Evolutionary conservation across 1,140 invertebrate species (phyloP), one percentile per base, ranked within the genome.

Genomic region (Holcopasites calliopsidis): DNA sequence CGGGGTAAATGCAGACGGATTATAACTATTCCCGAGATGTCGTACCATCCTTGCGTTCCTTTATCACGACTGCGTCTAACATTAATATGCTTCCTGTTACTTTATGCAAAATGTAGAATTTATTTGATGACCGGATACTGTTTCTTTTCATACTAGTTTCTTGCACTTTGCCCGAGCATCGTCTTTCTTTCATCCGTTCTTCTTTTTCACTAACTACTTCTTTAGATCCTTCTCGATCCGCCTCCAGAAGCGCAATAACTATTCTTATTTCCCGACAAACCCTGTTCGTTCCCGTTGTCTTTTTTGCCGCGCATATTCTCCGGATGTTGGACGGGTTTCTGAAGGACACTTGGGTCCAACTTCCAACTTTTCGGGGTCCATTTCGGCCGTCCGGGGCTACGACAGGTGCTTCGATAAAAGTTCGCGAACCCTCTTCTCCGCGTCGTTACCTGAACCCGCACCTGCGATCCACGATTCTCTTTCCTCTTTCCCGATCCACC

Each of bases 401-500:
- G 49, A 49, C 65, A 60, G 57, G 75, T 61, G 65, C 47, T 58
- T 55, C 60, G 57, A 82, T 82, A 82, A 83, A 79, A 82, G 49
- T 83, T 83, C 26, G 57, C 74, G 33, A 73, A 68, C 73, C 62
- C 44, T n/a, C 47, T 75, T 44, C 47, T 38, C 35, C 3, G 26
- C 23, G n/a, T 61, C 61, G 49, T 61, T 61, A 50, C 65, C 64
- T 52, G 58, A 42, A 60, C 76, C n/a, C n/a, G 49, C 81, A 83
- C 76, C 76, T 82, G 81, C 42, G 58, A 55, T 69, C 44, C 61
- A 23, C 13, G 4, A 18, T 70, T 72, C 40, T 61, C 26, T 33
- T 33, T 13, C 8, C 16, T 60, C 21, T 35, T 21, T 1, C 26
- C 28, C 40, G 44, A 28, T 66, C 13, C 31, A 8, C 23, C 33